These are phyloP conservation scores for Percopsis omiscomaycus DNA, from an alignment of 2,797 vertebrate species.

Conservation along the genomic window DNA sequence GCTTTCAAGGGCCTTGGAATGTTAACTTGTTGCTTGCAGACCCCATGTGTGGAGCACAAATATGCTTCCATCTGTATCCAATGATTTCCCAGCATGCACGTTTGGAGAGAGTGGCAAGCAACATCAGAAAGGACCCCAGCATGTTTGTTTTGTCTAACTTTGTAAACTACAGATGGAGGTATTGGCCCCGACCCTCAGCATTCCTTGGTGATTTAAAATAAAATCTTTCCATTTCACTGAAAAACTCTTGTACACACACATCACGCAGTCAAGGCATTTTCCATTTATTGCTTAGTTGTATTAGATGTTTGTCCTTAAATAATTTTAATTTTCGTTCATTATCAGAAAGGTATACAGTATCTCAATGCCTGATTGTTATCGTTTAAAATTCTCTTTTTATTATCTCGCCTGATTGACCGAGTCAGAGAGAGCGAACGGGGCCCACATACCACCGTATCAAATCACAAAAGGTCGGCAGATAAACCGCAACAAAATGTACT, in stretches of 20 bases:
- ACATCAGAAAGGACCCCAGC: constrained; percentile 32
- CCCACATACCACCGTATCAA: constrained; percentile 39
- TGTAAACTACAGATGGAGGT: constrained; percentile 52
- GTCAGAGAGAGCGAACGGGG: constrained; percentile 20
- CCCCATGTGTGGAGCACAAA: constrained; percentile 52
- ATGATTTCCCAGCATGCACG: constrained; percentile 47
- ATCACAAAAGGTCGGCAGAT: constrained; percentile 52
- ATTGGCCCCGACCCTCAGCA: constrained; percentile 21
- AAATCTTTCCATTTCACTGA: constrained; percentile 1
- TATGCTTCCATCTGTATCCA: constrained; percentile 64
- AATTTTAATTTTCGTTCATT: too few relatives aligned
- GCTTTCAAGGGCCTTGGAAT: constrained; percentile 26
- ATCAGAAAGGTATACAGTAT: too few relatives aligned
- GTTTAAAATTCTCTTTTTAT: constrained; percentile 28
- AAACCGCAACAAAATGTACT: constrained; percentile 38
- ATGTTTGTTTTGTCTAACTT: constrained; percentile 58
- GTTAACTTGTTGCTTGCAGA: constrained; percentile 35
- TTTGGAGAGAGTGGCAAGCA: constrained; percentile 49
- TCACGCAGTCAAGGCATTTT: too few relatives aligned
- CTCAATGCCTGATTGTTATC: too few relatives aligned
- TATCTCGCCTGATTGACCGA: constrained; percentile 26
- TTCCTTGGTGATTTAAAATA: constrained; percentile 35
- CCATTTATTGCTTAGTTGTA: too few relatives aligned
- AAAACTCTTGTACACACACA: constrained; percentile 16
- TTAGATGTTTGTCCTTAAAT: too few relatives aligned